phyloP scores from a whole-genome alignment of 2,113 vertebrate genomes.

The Microcebus jonahi region DNA sequence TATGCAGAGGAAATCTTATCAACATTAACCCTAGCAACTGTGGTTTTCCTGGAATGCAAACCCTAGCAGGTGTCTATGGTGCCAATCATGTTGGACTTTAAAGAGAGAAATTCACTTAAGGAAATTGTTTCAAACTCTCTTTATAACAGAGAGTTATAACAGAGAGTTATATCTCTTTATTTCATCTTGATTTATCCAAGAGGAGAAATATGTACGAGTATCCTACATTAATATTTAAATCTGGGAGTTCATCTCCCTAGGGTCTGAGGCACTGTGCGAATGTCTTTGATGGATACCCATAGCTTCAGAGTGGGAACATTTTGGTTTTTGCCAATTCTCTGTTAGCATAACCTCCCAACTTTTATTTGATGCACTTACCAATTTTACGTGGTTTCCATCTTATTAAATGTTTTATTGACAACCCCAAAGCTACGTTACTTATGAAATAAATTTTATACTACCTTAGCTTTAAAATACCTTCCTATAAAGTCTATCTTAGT shows the following conservation, averaged over 20 bases:
- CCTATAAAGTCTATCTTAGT: neutral
- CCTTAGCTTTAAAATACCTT: conserved; percentile 4
- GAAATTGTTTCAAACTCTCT: neutral
- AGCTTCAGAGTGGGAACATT: neutral
- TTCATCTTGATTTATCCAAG: conserved; percentile 19
- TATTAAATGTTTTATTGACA: neutral
- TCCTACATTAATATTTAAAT: neutral
- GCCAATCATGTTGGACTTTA: neutral
- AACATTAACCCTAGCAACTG: neutral
- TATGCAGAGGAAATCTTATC: neutral
- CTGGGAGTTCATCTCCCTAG: neutral
- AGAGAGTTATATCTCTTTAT: too few species aligned
- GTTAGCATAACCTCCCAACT: neutral
- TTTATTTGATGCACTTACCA: neutral
- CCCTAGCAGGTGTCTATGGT: neutral
- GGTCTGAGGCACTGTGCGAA: neutral
- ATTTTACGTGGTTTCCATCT: neutral
- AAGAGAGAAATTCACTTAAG: conserved; percentile 27
- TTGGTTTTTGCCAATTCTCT: neutral
- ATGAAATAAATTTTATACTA: neutral
- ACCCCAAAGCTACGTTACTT: conserved; percentile 5
- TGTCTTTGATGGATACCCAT: neutral
- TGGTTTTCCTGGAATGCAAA: neutral
- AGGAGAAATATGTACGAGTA: neutral
- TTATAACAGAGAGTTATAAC: neutral